Conservation (phyloP, 2,797 vertebrate genomes). For the Pantherophis vulpinus region DNA sequence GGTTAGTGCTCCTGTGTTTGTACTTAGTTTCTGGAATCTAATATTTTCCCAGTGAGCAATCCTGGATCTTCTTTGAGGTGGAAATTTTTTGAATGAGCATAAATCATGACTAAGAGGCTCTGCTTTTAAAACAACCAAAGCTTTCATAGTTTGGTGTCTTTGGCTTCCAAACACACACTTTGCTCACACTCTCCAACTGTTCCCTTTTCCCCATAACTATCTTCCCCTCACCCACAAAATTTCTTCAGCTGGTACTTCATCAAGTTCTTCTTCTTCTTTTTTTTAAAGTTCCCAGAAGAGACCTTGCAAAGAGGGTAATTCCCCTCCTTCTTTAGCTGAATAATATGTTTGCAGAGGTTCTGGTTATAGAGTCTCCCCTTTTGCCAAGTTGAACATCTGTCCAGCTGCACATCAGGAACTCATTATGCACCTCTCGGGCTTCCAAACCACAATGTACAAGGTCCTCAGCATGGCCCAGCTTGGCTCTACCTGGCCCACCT, state of each 20-base stretch:
- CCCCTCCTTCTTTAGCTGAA: background rate
- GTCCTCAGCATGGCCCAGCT: background rate
- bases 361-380: background rate
- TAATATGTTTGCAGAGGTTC: background rate
- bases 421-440: background rate
- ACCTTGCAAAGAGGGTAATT: background rate
- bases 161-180: background rate
- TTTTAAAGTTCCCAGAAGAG: background rate
- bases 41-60: background rate
- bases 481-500: background rate
- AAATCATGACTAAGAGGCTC: background rate
- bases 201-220: background rate
- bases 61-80: background rate
- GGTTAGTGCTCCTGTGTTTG: background rate
- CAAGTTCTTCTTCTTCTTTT: background rate
- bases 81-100: background rate
- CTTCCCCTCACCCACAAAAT: background rate
- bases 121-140: background rate
- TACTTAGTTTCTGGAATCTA: background rate
- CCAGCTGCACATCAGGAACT: constrained; percentile 7
- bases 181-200: background rate
- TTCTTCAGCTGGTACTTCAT: no score
- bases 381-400: constrained; percentile 11
- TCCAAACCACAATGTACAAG: background rate
- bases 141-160: background rate